Evolutionary conservation across 2,888 invertebrate species (phyloP).

Genomic region (Unio pictorum): DNA sequence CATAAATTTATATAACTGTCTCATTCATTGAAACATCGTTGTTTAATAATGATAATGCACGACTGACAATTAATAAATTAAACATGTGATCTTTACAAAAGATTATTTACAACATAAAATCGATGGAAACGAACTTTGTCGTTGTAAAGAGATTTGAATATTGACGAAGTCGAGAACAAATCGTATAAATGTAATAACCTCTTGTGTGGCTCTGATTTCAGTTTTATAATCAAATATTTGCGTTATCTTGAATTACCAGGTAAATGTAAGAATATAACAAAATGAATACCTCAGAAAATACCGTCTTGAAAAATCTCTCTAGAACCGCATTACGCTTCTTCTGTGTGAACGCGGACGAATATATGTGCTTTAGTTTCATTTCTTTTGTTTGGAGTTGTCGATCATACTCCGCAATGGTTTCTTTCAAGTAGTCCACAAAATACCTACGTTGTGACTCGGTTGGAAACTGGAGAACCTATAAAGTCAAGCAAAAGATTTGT

Average conservation of each 20-base stretch:
- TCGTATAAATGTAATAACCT: no score
- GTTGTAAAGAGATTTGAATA: no score
- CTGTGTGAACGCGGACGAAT: conserved; percentile 59
- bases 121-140: no score
- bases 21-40: no score
- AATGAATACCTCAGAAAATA: conserved; percentile 55
- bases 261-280: neutral
- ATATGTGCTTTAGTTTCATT: conserved; percentile 43
- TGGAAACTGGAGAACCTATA: conserved; percentile 56
- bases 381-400: conserved; percentile 36
- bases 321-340: conserved; percentile 62
- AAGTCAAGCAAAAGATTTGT: neutral
- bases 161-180: no score
- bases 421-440: conserved; percentile 42
- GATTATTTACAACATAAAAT: no score
- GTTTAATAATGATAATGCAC: no score
- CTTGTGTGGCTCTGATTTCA: no score
- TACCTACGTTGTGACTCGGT: conserved; percentile 42
- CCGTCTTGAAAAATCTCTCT: conserved; percentile 66
- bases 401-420: conserved; percentile 26
- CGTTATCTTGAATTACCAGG: neutral
- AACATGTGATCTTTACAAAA: no score
- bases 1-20: no score
- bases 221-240: no score
- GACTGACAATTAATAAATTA: no score